Conservation (phyloP, 2,113 vertebrate genomes). For the Lampris incognitus region DNA sequence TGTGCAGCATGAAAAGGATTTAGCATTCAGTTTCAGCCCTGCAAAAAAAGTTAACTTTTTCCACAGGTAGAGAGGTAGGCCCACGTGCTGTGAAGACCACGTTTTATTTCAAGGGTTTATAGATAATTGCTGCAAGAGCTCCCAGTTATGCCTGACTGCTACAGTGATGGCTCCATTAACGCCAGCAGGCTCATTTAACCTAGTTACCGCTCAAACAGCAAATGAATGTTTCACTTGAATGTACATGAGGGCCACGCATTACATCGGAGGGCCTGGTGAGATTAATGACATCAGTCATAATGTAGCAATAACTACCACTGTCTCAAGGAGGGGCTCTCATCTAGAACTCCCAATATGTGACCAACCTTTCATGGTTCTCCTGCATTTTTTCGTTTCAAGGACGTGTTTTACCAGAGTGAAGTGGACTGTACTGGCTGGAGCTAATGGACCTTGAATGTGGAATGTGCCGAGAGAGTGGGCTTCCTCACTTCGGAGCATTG, state of each 20-base stretch:
- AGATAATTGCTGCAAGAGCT: conserved; percentile 66
- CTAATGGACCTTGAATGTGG: conserved; percentile 80
- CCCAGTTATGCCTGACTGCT: conserved; percentile 53
- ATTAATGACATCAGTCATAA: conserved; percentile 50
- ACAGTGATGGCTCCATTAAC: conserved; percentile 70
- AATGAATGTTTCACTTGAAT: conserved; percentile 63
- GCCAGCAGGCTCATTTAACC: conserved; percentile 62
- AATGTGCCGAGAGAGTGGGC: conserved; percentile 66
- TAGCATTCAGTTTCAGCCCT: no score
- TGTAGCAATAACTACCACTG: conserved; percentile 26
- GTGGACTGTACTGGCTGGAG: conserved; percentile 34
- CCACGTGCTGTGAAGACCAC: conserved; percentile 25
- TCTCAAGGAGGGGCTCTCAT: conserved; percentile 34
- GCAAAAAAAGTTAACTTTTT: not conserved
- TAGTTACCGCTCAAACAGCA: conserved; percentile 63
- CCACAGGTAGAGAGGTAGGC: conserved; percentile 30
- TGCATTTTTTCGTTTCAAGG: conserved; percentile 66
- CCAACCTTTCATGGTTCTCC: conserved; percentile 35
- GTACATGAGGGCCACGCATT: conserved; percentile 35
- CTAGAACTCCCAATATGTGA: conserved; percentile 1
- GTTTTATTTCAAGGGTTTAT: conserved; percentile 45
- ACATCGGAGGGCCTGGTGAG: conserved; percentile 35
- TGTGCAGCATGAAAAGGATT: no score
- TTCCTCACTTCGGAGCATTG: conserved; percentile 57
- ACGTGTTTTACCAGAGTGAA: conserved; percentile 46